phyloP scores from a whole-genome alignment of 1,140 invertebrate genomes.

The Lepidotrigona ventralis region DNA sequence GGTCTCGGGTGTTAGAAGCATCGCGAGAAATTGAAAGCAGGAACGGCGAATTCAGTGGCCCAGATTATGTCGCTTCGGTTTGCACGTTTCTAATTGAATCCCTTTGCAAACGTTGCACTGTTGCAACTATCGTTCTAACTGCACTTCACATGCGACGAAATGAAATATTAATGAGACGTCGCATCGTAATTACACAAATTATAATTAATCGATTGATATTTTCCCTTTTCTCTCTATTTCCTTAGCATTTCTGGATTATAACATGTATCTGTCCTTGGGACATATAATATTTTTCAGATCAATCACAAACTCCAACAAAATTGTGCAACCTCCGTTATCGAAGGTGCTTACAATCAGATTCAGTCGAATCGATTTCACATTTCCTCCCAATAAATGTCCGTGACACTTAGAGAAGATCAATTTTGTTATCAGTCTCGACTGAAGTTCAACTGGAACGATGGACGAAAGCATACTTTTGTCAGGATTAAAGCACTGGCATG shows the following conservation, averaged over 20 bases:
- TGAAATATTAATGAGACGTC: neutral
- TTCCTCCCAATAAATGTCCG: neutral
- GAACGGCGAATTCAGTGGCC: neutral
- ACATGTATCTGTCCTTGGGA: no score
- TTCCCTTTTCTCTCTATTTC: no score
- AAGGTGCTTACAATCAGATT: neutral
- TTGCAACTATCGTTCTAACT: neutral
- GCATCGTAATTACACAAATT: neutral
- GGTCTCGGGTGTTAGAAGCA: neutral
- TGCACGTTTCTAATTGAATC: constrained; percentile 3
- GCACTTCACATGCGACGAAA: neutral
- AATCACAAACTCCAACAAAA: neutral
- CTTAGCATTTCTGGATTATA: no score
- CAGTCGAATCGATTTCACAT: neutral
- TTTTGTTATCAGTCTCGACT: neutral
- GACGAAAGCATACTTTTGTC: neutral
- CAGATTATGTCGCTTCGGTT: neutral
- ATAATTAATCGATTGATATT: neutral
- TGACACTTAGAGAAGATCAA: neutral
- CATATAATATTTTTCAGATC: neutral
- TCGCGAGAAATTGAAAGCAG: constrained; percentile 8
- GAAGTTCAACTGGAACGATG: neutral
- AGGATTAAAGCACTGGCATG: constrained; percentile 9
- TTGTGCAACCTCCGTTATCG: neutral
- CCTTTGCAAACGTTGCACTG: no score